phyloP scores from a whole-genome alignment of 2,888 invertebrate species.

The Camptogramma bilineatum region DNA sequence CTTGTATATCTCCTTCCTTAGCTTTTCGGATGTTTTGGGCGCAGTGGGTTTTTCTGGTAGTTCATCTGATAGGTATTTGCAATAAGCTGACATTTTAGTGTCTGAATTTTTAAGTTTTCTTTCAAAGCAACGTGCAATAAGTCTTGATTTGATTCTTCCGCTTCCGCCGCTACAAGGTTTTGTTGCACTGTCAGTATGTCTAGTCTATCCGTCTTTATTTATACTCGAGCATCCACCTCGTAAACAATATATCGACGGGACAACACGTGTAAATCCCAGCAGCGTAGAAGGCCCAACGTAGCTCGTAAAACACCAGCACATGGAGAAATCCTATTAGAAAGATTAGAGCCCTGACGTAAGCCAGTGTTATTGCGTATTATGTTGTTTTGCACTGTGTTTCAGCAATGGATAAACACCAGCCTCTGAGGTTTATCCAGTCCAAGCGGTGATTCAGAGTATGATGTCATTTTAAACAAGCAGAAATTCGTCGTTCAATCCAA shows the following conservation, averaged over 20 bases:
- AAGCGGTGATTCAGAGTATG: conserved; percentile 29
- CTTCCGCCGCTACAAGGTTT: conserved; percentile 57
- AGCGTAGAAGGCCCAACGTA: conserved; percentile 49
- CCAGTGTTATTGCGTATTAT: conserved; percentile 44
- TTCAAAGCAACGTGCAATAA: conserved; percentile 14
- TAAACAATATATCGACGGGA: conserved; percentile 42
- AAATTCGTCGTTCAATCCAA: conserved; percentile 18
- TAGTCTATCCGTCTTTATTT: conserved; percentile 18
- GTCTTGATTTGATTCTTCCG: conserved; percentile 42
- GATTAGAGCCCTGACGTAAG: conserved; percentile 56
- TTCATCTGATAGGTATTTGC: no score
- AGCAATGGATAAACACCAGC: conserved; percentile 28
- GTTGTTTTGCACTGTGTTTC: conserved; percentile 28
- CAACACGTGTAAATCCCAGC: conserved; percentile 58
- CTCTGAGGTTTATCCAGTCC: conserved; percentile 18
- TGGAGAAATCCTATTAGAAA: conserved; percentile 60
- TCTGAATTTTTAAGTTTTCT: background rate
- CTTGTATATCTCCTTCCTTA: background rate
- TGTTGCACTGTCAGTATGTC: conserved; percentile 15
- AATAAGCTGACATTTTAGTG: background rate
- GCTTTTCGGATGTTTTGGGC: background rate
- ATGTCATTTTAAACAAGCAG: conserved; percentile 28
- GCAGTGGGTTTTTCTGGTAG: background rate
- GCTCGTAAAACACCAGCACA: conserved; percentile 50
- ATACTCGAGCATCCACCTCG: conserved; percentile 19